A percentile compares a stretch with the other conserved stretches of the same genome.
These are phyloP conservation scores for Mellilla xanthometata DNA, from an alignment of 2,888 invertebrate species.

Conservation along the genomic window DNA sequence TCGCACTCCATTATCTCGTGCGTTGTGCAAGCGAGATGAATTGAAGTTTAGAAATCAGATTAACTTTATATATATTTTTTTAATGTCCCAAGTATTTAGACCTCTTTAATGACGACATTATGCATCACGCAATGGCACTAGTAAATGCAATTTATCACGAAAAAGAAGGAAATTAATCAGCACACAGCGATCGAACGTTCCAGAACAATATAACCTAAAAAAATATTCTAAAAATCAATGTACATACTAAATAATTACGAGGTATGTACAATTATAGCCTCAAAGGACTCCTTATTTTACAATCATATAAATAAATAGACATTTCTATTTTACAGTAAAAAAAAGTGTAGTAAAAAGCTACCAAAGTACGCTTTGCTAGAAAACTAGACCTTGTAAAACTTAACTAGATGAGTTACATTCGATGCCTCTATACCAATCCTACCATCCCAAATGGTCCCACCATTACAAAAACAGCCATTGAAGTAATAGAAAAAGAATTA, in stretches of 20 bases:
- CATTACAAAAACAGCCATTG: no score
- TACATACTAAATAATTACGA: conserved; percentile 54
- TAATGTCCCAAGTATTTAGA: conserved; percentile 9
- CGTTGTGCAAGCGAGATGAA: no score
- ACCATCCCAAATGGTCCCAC: no score
- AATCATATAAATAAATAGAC: conserved; percentile 65
- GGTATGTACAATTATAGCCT: conserved; percentile 77
- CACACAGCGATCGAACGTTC: conserved; percentile 41
- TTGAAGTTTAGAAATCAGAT: no score
- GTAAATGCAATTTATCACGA: conserved; percentile 77
- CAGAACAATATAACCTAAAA: conserved; percentile 36
- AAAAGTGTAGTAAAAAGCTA: conserved; percentile 42
- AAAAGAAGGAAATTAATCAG: conserved; percentile 39
- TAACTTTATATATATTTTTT: neutral
- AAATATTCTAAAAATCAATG: conserved; percentile 39
- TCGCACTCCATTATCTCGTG: no score
- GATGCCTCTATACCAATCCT: no score
- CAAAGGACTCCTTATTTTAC: conserved; percentile 56
- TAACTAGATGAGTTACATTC: conserved; percentile 62
- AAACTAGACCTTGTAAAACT: conserved; percentile 74
- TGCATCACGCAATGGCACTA: conserved; percentile 62
- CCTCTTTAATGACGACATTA: conserved; percentile 45
- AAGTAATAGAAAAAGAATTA: no score
- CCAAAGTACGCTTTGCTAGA: conserved; percentile 38
- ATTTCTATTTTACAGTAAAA: conserved; percentile 47